Base-by-base conservation (phyloP, 2,113 vertebrate genomes). In the Spea bombifrons region DNA sequence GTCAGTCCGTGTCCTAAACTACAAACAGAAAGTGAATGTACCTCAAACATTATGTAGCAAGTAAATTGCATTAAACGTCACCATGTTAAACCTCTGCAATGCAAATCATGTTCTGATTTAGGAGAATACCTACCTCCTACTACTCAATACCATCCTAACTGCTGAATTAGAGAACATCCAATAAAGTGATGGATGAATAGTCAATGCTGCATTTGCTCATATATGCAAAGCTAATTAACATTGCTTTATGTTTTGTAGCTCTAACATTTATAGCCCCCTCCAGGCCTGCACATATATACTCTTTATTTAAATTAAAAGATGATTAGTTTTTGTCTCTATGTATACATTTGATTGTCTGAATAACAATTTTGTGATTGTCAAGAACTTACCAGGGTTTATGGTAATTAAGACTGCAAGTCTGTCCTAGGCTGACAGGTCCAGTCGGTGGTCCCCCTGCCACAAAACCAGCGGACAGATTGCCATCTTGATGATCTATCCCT, bases 231-330 rank as follows among this genome's bases (percentile, higher is more conserved):
- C 15, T n/a, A 76, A 69, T 69, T 76, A 57, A 59, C 15, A 13
- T 5, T 61, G 66, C 43, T 68, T 44, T 66, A 52, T 59, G 66
- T 69, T 30, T 76, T 68, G 66, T 46, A 53, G 75, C 61, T 68
- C n/a, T 16, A 44, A 17, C 53, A 30, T 57, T 71, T 68, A 68
- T 10, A 47, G 63, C 48, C 17, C 48, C 52, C 30, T 12, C 52
- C 30, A 17, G 59, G 17, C n/a, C 73, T 12, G 3, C 13, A 10
- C 48, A 75, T 9, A 65, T 43, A 75, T 45, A 74, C 63, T 48
- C 30, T 48, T 49, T 63, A 63, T 74, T 52, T 53, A 1, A 8
- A 74, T 64, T 17, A 44, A 57, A 46, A 53, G 12, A 43, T 30
- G 45, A 10, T 49, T 7, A 65, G 15, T 52, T 50, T 52, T 65